Conservation (phyloP, 2,888 invertebrate genomes). For the Homarus gammarus region DNA sequence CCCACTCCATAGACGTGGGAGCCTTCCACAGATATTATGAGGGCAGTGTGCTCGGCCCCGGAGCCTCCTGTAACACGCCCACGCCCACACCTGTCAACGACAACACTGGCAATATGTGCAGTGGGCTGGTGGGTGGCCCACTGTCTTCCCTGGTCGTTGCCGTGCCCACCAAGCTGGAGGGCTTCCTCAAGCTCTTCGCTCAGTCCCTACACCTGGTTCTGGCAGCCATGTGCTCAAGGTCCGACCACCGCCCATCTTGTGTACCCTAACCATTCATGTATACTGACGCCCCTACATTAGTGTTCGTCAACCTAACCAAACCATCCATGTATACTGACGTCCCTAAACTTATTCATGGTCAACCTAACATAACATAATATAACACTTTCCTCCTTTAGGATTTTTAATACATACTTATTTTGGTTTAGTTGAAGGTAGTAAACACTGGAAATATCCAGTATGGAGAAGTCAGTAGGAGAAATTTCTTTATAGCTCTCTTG, state of each 20-base stretch:
- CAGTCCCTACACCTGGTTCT: conserved; percentile 74
- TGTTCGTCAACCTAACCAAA: too few relatives aligned
- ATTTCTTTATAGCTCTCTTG: too few relatives aligned
- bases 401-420: too few relatives aligned
- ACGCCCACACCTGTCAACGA: neutral
- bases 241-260: conserved; percentile 6
- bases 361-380: too few relatives aligned
- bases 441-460: too few relatives aligned
- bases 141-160: conserved; percentile 64
- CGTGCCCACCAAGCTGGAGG: conserved; percentile 70
- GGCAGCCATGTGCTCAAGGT: conserved; percentile 74
- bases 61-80: neutral
- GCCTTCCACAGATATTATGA: conserved; percentile 73
- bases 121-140: conserved; percentile 55
- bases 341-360: too few relatives aligned
- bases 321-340: too few relatives aligned
- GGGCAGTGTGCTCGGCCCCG: conserved; percentile 57
- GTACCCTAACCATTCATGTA: too few relatives aligned
- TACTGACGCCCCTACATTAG: too few relatives aligned
- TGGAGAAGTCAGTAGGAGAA: too few relatives aligned
- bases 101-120: conserved; percentile 32
- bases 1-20: conserved; percentile 22
- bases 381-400: too few relatives aligned
- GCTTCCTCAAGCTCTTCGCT: conserved; percentile 73
- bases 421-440: too few relatives aligned